Base-by-base conservation (phyloP, 2,888 invertebrate species). In the Trichacis sp. region DNA sequence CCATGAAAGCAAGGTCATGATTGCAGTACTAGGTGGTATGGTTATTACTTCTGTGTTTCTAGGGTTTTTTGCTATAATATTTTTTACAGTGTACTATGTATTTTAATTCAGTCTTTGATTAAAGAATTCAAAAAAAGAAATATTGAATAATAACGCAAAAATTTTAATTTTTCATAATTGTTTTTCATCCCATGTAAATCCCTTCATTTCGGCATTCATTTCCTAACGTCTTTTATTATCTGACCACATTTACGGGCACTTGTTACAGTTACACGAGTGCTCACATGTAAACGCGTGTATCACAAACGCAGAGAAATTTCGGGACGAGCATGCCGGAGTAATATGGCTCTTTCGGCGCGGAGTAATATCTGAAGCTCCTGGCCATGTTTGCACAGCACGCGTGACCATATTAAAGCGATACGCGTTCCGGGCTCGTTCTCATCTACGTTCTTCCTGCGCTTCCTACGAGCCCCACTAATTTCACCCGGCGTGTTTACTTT, bases 361-460 rank as follows among this genome's bases (percentile, higher is more conserved):
- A 70, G 74, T 75, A 78, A 81, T 81, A 82, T 81, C 77, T 77
- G 78, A 78, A 77, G 77, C 73, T 77, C 68, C 40, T 74, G 64
- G 73, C 81, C 77, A 71, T 81, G 80, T 82, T 82, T 81, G 78
- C 76, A 72, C 66, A 77, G 78, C 68, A 74, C 80, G 78, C 81
- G 81, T 79, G 81, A 81, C 77, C 78, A 74, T 77, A 74, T 75
- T 69, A 73, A 77, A 76, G 76, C 80, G 80, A 80, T 79, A 78
- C 76, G 78, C 76, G 78, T 79, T 80, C 76, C 77, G 76, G 74
- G 67, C 69, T 42, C 46, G 57, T 60, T 66, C 69, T 63, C 65
- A 63, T 65, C 65, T 58, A 61, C 51, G 69, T 62, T 66, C 59
- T 58, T 43, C 53, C 57, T 47, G 55, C 61, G 36, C 52, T 61